Percentiles rank a stretch among this genome's conserved stretches.
Conservation (phyloP, 2,888 invertebrate species). For the Pantelozetes paolii region DNA sequence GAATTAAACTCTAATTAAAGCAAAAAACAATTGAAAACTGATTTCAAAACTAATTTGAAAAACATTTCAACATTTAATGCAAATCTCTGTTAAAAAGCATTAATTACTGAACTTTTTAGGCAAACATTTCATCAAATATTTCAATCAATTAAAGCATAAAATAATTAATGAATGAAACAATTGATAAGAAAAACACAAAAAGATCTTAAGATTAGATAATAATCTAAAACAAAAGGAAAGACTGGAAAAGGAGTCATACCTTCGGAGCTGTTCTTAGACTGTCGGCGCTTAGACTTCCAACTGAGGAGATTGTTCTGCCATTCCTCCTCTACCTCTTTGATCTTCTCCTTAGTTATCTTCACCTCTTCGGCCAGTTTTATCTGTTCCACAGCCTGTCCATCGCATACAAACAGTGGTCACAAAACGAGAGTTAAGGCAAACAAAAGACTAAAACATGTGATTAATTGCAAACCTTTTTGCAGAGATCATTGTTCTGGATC, state of each 20-base stretch:
- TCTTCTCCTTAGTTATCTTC: constrained; percentile 48
- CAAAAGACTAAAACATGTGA: not conserved
- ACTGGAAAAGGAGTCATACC: not conserved
- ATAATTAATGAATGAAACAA: too few relatives aligned
- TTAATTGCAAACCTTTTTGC: constrained; percentile 45
- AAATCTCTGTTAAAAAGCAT: too few relatives aligned
- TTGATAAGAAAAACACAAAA: too few relatives aligned
- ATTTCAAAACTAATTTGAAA: too few relatives aligned
- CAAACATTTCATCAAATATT: too few relatives aligned
- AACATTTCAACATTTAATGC: too few relatives aligned
- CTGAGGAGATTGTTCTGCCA: constrained; percentile 74
- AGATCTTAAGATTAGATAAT: not conserved
- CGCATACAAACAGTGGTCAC: not conserved
- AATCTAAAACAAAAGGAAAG: not conserved
- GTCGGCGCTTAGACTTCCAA: constrained; percentile 88
- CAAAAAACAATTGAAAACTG: too few relatives aligned
- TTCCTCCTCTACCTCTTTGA: constrained; percentile 49
- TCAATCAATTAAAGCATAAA: too few relatives aligned
- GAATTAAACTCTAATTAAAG: too few relatives aligned
- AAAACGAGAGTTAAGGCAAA: not conserved
- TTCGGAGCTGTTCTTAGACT: constrained; percentile 57
- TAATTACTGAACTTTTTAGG: too few relatives aligned
- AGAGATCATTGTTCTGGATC: constrained; percentile 47
- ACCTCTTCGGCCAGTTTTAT: constrained; percentile 48
- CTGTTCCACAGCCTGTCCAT: constrained; percentile 47